Percentiles rank a stretch among this genome's conserved stretches.
Conservation (phyloP, 2,888 invertebrate species). For the Saturnia pavonia region DNA sequence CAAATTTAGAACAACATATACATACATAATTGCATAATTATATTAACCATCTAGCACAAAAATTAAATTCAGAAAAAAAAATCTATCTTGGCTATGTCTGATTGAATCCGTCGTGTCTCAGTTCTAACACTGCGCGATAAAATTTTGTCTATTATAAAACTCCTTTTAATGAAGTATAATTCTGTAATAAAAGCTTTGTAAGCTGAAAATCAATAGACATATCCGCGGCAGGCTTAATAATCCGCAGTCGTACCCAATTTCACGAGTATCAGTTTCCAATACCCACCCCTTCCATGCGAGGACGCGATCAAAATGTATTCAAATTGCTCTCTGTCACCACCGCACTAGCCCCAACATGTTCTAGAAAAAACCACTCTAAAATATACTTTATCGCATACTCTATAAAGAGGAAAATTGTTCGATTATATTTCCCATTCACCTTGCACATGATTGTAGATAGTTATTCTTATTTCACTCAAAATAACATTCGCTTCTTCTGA, state of each 20-base stretch:
- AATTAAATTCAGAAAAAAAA: not conserved
- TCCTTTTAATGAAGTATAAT: not conserved
- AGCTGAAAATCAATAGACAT: conserved; percentile 5
- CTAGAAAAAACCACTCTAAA: conserved; percentile 39
- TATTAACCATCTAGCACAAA: too few relatives aligned
- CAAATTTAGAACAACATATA: too few relatives aligned
- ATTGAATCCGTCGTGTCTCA: not conserved
- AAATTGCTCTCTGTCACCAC: conserved; percentile 75
- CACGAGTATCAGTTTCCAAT: conserved; percentile 72
- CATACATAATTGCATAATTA: too few relatives aligned
- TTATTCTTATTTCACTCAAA: conserved; percentile 78
- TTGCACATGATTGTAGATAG: conserved; percentile 65
- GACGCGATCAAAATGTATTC: conserved; percentile 76
- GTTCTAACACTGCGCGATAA: not conserved
- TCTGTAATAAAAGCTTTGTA: not conserved
- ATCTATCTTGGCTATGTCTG: not conserved
- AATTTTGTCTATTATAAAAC: not conserved
- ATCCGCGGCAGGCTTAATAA: conserved; percentile 44
- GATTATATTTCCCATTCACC: conserved; percentile 14
- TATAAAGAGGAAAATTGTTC: conserved; percentile 36
- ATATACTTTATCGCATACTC: conserved; percentile 18
- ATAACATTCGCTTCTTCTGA: conserved; percentile 76
- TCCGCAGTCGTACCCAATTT: conserved; percentile 63
- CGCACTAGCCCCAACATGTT: conserved; percentile 53
- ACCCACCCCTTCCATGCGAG: conserved; percentile 56